Evolutionary conservation across 1,140 invertebrate species (phyloP).

Genomic region (Thereuonema tuberculata): DNA sequence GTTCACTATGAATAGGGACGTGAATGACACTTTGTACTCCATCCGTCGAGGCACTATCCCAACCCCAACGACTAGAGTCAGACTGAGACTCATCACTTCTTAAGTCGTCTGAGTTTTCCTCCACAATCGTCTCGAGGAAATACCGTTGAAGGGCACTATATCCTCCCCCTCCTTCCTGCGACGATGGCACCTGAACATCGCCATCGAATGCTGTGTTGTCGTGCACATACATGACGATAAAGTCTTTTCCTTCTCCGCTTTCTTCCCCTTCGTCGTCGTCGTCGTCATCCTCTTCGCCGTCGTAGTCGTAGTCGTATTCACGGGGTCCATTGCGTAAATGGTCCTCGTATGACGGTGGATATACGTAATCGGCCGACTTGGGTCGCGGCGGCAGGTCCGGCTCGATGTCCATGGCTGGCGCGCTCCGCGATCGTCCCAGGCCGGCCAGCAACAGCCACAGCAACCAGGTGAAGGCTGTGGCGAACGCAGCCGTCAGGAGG

Average conservation of each 20-base stretch:
- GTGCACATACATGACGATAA: neutral
- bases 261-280: neutral
- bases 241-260: neutral
- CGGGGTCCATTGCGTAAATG: neutral
- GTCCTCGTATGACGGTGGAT: neutral
- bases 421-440: neutral
- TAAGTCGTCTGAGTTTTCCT: slow-evolving; percentile 8
- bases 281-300: neutral
- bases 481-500: neutral
- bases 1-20: neutral
- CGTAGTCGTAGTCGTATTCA: neutral
- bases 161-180: no score
- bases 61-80: slow-evolving; percentile 1
- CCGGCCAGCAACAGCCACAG: neutral
- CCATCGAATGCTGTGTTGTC: no score
- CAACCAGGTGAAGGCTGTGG: neutral
- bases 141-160: neutral
- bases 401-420: neutral
- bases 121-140: slow-evolving; percentile 5
- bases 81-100: neutral
- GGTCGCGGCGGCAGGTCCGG: neutral
- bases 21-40: slow-evolving; percentile 4
- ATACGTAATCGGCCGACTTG: neutral
- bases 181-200: no score
- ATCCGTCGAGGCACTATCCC: slow-evolving; percentile 1